These are phyloP conservation scores for Pseudopipra pipra DNA, from an alignment of 2,113 vertebrate genomes.

Conservation along the genomic window DNA sequence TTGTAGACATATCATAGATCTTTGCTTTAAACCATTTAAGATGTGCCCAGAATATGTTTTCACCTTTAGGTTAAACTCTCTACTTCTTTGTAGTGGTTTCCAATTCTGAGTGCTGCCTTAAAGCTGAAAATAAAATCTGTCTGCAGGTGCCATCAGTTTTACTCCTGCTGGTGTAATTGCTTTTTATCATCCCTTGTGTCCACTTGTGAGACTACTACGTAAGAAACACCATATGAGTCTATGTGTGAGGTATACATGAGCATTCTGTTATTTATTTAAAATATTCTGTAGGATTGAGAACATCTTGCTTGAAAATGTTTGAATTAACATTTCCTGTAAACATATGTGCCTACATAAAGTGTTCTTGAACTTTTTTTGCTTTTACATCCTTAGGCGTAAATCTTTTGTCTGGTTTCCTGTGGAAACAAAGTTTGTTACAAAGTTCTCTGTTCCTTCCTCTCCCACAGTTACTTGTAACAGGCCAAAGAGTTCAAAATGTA, in stretches of 20 bases:
- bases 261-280: not conserved
- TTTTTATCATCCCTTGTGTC: not conserved
- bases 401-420: conserved; percentile 11
- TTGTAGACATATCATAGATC: not conserved
- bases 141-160: not conserved
- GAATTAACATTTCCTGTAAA: not conserved
- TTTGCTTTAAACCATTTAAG: not conserved
- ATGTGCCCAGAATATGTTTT: not conserved
- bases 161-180: not conserved
- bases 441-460: conserved; percentile 26
- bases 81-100: not conserved
- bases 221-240: not conserved
- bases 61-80: not conserved
- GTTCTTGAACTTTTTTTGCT: not conserved
- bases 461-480: not conserved
- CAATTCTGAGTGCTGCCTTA: not conserved
- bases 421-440: not conserved
- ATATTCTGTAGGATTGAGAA: not conserved
- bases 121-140: not conserved
- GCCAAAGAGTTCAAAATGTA: not conserved
- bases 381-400: not conserved
- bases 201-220: not conserved
- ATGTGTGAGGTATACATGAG: not conserved
- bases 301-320: not conserved
- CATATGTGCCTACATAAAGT: not conserved